phyloP scores from a whole-genome alignment of 2,797 vertebrate species.

The Coregonus suidteri region DNA sequence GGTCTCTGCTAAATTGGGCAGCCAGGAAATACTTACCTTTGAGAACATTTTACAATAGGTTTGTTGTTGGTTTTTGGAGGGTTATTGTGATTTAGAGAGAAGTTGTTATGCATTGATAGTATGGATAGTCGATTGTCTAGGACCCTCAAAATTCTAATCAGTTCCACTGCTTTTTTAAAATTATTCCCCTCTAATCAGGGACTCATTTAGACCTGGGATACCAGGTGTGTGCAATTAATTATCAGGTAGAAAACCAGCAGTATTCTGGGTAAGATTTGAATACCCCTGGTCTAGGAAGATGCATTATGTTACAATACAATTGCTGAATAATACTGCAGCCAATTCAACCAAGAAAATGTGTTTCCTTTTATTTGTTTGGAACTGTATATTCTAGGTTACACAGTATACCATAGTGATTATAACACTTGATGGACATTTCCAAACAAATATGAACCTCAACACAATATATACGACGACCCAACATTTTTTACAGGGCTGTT shows the following conservation, averaged over 20 bases:
- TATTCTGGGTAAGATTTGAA: too few relatives aligned
- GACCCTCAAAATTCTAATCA: too few relatives aligned
- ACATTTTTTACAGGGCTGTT: background rate
- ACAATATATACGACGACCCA: background rate
- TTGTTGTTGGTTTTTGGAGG: conserved; percentile 23
- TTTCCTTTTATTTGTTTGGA: background rate
- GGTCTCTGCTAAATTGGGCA: conserved; percentile 43
- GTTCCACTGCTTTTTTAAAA: background rate
- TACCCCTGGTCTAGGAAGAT: background rate
- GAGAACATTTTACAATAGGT: conserved; percentile 2
- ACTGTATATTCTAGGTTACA: background rate
- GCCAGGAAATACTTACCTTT: conserved; percentile 21
- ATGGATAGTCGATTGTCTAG: too few relatives aligned
- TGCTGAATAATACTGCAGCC: background rate
- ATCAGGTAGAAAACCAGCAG: too few relatives aligned
- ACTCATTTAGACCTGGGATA: too few relatives aligned
- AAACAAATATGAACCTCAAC: background rate
- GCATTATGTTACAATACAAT: background rate
- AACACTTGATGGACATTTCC: background rate
- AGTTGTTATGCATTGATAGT: background rate
- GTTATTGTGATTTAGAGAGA: background rate
- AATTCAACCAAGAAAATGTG: background rate
- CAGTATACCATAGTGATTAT: background rate
- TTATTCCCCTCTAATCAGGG: too few relatives aligned
- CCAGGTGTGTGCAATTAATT: too few relatives aligned